Evolutionary conservation across 2,888 invertebrate species (phyloP), one percentile per base, ranked within the genome.

Genomic region (Heliconius charithonia): DNA sequence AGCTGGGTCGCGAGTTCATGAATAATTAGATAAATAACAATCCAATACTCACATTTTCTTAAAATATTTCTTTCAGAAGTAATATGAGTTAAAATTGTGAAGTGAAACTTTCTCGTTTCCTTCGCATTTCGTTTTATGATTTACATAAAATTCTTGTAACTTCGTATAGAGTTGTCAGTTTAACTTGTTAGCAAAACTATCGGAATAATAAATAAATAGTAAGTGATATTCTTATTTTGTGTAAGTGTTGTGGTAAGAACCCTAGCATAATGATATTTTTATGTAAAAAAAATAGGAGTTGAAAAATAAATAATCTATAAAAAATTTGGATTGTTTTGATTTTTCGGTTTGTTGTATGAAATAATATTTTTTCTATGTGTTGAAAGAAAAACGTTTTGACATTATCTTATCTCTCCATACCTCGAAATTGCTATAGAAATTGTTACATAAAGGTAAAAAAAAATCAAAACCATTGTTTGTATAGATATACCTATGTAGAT

Each of bases 61-160:
- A 12, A 37, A 66, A 37, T 12, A n/a, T 37, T 7, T 67, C n/a
- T 41, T 41, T 45, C 25, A 7, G 25, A 69, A 16, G 69, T 69
- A 41, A 45, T 41, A 69, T 25, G 41, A 69, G 16, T 69, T 69
- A 69, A 69, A 69, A 41, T 13, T 63, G 27, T 37, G 6, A 69
- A 13, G 67, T 25, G 25, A n/a, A 41, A 69, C 69, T 69, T 69
- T 69, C 41, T 69, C 25, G 41, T 41, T 69, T 45, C 69, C 25
- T 25, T 13, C 41, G 69, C 41, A 25, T 41, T 69, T 41, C 69
- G 69, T 69, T 41, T 69, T 41, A n/a, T 41, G 69, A 69, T 69
- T 69, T 69, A 16, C 69, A 69, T 69, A 69, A 69, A 41, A 45
- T 69, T 69, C 41, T 45, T 41, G 9, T 27, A 69, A 69, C 41